Base-by-base conservation (phyloP, 2,888 invertebrate species). In the Parnassius orleans region DNA sequence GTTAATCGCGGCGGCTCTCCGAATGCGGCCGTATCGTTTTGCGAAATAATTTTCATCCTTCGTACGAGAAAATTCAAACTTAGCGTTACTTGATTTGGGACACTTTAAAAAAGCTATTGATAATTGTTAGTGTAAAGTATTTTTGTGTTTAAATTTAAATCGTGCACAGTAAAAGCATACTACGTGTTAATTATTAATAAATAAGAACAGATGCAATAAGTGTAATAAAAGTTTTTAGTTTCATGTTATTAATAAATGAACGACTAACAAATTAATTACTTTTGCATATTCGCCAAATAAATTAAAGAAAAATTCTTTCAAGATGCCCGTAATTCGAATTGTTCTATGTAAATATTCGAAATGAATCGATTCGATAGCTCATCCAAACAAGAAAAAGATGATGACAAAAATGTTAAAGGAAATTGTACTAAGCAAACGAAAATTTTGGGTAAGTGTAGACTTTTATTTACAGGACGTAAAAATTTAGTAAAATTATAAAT, bases 391-490 rank as follows among this genome's bases (percentile, higher is more conserved):
- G 84, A 83, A 41, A 83, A 76, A 68, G 88, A 86, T 51, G 85
- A 84, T 57, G 84, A 83, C 0, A 78, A 79, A 42, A 83, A 77
- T 70, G 76, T 78, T 0, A 83, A 78, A 67, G 85, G 83, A 10
- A 89, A 90, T 65, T 90, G 90, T 69, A 90, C 88, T 1, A 90
- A 86, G 60, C 86, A 83, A 67, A 84, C 78, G 57, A 90, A 89
- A 80, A 72, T 86, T 66, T 74, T 91, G 79, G 90, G 90, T 90
- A 71, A 76, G 84, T 48, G 14, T 14, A 15, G 5, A 11, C 43
- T 24, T 24, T 24, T 24, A 5, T 24, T 5, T 7, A 33, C 33
- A 33, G 33, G 7, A 33, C 1, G 7, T 33, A 33, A 33, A 7
- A 33, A 33, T 33, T 7, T 33, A 19, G 2, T 2, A 19, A 15